These are phyloP conservation scores for Ceramica pisi DNA, from an alignment of 2,888 invertebrate species.

Conservation along the genomic window DNA sequence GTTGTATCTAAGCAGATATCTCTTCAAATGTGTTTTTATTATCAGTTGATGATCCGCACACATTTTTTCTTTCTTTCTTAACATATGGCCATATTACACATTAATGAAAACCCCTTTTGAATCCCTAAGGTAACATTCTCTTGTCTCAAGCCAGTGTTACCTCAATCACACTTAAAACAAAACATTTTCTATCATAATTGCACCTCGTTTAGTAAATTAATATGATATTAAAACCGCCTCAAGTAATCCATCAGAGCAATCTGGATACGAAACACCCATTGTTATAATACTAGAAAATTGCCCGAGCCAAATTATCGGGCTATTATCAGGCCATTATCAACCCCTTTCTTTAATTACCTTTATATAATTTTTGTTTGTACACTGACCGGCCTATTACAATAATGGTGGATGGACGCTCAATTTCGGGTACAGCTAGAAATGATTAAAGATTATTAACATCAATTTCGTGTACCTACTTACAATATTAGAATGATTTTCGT, in stretches of 20 bases:
- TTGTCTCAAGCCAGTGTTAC: slow-evolving; percentile 24
- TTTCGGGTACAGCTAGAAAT: slow-evolving; percentile 76
- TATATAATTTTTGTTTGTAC: slow-evolving; percentile 87
- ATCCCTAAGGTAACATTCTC: background rate
- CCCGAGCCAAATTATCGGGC: slow-evolving; percentile 83
- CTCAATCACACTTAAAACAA: slow-evolving; percentile 48
- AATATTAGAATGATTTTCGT: slow-evolving; percentile 81
- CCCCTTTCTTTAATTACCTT: slow-evolving; percentile 90
- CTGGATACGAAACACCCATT: slow-evolving; percentile 81
- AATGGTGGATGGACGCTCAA: slow-evolving; percentile 82
- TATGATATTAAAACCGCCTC: slow-evolving; percentile 68
- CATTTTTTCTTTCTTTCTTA: background rate
- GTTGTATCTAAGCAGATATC: background rate
- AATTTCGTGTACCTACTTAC: slow-evolving; percentile 82
- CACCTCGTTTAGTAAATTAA: slow-evolving; percentile 68
- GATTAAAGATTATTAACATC: slow-evolving; percentile 85
- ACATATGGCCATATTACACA: background rate
- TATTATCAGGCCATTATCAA: slow-evolving; percentile 81
- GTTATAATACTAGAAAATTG: slow-evolving; percentile 88
- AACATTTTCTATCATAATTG: slow-evolving; percentile 53
- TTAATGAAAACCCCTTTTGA: slow-evolving; percentile 1
- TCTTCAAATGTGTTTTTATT: background rate
- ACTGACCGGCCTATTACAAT: slow-evolving; percentile 84
- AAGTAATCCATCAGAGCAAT: slow-evolving; percentile 83
- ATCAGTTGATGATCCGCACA: background rate